Base-by-base conservation (phyloP, 2,113 vertebrate genomes). In the Semicossyphus pulcher region DNA sequence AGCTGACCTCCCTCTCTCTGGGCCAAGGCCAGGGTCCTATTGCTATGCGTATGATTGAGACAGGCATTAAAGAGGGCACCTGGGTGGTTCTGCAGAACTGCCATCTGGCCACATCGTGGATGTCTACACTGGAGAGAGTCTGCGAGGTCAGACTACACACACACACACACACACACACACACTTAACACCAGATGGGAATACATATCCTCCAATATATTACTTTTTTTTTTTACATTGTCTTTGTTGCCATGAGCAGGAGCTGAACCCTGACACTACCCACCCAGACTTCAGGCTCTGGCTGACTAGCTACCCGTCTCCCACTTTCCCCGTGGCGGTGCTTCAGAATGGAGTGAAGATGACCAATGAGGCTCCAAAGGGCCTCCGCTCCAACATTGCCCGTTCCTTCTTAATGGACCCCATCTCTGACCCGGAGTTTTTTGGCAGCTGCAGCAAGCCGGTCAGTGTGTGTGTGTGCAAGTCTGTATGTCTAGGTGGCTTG, bases 41-140 rank as follows among this genome's bases (percentile, higher is more conserved):
- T 36, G 96, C 96, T 3, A 94, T 97, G 94, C 92, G 69, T 29
- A 95, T 97, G 96, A 92, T 97, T 66, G 88, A 96, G 83, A 92
- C 92, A 12, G 95, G 89, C 18, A 70, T 96, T 56, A 95, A 94
- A 51, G 95, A 96, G 41, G 96, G 96, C 53, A 93, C 93, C 0
- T 97, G 96, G 96, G 92, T 97, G 47, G 96, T 97, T 67, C 92
- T 98, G 67, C 97, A 97, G 78, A 98, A 97, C 5, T 98, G 96
- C 66, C 96, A 97, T 66, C 92, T 97, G 41, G 96, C 96, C 61
- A 96, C 95, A 10, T 97, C 96, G 4, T 98, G 96, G 96, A 97
- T 97, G 96, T 88, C 95, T 31, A 94, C 80, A 1, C 90, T 98
- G 25, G 96, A 98, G 88, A 94, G 91, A 89, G 93, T 97, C 26